A percentile compares a stretch with the other conserved stretches of the same genome.
Conservation (phyloP, 2,113 vertebrate species). For the human region GRCh38 chr5:152347501-152348000, state of each 20-base stretch:
- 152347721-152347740: neutral
- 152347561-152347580: neutral
- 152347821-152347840: neutral
- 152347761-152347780: neutral
- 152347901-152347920: neutral
- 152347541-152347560: neutral
- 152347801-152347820: neutral
- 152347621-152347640: too few species aligned
- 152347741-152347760: neutral
- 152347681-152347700: neutral
- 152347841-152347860: neutral
- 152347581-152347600: too few species aligned
- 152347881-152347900: neutral
- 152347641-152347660: too few species aligned
- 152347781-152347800: neutral
- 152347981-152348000: neutral
- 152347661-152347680: too few species aligned
- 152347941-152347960: neutral
- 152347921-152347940: neutral
- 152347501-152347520: neutral
- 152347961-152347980: neutral
- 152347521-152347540: too few species aligned
- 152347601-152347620: too few species aligned
- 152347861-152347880: neutral
- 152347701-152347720: neutral